Conservation (phyloP, 2,113 vertebrate genomes). For the Ginglymostoma cirratum region DNA sequence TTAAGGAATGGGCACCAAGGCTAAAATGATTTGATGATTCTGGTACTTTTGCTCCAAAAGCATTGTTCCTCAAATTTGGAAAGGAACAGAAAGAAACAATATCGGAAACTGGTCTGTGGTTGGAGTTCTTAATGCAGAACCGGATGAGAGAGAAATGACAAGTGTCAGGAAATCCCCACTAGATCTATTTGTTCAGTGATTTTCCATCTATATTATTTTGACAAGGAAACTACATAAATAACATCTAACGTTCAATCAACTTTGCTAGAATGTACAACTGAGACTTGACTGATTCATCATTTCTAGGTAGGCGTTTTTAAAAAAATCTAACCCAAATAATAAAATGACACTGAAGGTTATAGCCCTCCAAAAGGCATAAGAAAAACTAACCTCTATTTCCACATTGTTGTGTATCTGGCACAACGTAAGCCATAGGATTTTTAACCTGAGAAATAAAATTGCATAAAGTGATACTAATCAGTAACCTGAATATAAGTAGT, state of each 20-base stretch:
- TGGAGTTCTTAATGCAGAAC: not conserved
- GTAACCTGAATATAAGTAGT: no score
- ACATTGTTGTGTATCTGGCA: conserved; percentile 89
- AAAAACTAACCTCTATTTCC: conserved; percentile 80
- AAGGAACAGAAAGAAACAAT: not conserved
- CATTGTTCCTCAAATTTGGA: not conserved
- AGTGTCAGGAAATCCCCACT: not conserved
- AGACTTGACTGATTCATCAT: not conserved
- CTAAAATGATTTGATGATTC: not conserved
- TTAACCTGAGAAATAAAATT: conserved; percentile 62
- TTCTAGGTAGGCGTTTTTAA: not conserved
- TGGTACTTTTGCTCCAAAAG: not conserved
- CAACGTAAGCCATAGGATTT: conserved; percentile 92
- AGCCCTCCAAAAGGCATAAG: not conserved
- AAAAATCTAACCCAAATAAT: not conserved
- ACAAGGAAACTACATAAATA: not conserved
- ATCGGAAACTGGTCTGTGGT: not conserved
- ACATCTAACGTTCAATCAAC: not conserved
- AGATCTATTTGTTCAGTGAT: not conserved
- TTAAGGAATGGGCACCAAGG: not conserved
- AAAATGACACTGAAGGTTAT: not conserved
- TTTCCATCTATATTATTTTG: not conserved
- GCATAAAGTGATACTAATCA: no score
- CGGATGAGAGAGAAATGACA: not conserved
- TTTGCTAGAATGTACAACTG: not conserved